These are phyloP conservation scores for Gulo gulo DNA, from an alignment of 2,113 vertebrate genomes.

Conservation along the genomic window DNA sequence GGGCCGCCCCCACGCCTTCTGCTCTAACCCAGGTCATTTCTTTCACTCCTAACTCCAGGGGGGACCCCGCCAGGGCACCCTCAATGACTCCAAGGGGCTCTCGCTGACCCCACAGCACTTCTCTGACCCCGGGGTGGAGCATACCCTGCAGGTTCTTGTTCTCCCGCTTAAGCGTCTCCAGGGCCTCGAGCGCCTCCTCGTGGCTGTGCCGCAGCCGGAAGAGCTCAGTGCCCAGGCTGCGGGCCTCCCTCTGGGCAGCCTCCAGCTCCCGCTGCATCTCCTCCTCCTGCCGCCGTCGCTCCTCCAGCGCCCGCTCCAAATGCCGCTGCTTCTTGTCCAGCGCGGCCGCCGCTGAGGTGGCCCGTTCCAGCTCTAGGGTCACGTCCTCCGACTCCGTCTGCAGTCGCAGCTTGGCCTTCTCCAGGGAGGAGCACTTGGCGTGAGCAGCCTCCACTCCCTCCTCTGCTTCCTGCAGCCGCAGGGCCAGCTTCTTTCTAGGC, in stretches of 20 bases:
- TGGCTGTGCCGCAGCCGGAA: slow-evolving; percentile 95
- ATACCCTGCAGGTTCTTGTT: slow-evolving; percentile 97
- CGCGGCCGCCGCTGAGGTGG: slow-evolving; percentile 87
- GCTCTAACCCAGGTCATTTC: background rate
- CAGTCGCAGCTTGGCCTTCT: slow-evolving; percentile 95
- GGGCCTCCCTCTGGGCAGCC: slow-evolving; percentile 90
- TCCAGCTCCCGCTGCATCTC: slow-evolving; percentile 94
- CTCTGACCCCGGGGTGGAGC: background rate
- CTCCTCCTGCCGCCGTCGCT: slow-evolving; percentile 93
- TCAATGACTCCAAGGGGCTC: background rate
- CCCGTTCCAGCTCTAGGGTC: slow-evolving; percentile 90
- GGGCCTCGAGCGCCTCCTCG: slow-evolving; percentile 91
- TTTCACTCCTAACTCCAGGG: background rate
- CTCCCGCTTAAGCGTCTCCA: slow-evolving; percentile 93
- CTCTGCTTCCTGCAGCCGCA: slow-evolving; percentile 92
- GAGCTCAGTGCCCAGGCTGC: slow-evolving; percentile 93
- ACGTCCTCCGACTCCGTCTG: slow-evolving; percentile 95
- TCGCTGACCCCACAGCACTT: background rate
- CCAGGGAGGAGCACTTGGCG: slow-evolving; percentile 93
- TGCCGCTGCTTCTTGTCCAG: slow-evolving; percentile 96
- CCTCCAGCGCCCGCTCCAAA: slow-evolving; percentile 90
- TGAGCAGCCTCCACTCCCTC: slow-evolving; percentile 90
- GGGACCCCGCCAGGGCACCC: background rate
- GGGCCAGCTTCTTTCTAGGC: slow-evolving; percentile 92
- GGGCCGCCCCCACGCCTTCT: background rate